Evolutionary conservation across 2,113 vertebrate genomes (phyloP), one percentile per base, ranked within the genome.

Genomic region (Archilochus colubris): DNA sequence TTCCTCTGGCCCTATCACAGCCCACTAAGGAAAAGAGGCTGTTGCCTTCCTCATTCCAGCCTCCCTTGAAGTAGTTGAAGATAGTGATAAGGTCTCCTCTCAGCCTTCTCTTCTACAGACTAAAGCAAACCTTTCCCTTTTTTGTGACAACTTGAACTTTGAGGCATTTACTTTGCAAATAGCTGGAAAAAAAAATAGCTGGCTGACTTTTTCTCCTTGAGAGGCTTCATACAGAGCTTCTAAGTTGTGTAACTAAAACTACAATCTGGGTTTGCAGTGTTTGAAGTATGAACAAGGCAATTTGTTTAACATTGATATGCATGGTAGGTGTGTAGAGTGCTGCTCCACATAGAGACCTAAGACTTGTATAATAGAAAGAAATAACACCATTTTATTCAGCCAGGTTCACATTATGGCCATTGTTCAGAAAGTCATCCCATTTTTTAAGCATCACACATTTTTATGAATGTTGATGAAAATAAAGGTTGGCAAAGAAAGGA

Each of bases 331-430:
- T 90, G 18, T 75, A 74, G 95, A 93, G 24, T 86, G 64, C 68
- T 77, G 69, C 69, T 87, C 81, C 53, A 64, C 38, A 44, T 12
- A 89, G 43, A 84, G 38, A 76, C 57, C 59, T 74, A 78, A 75
- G 76, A 69, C 18, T 92, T 94, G 59, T 59, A 30, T 44, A 93
- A 85, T 2, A 87, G 50, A 92, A 94, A 68, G 46, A 96, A 97
- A 63, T 61, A 75, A 77, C 43, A 87, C 51, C n/a, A 93, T 96
- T 86, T 93, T 81, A 69, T 86, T 94, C 92, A 92, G 10, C 3
- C 58, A 91, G 38, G 21, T 61, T 70, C 86, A 54, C 28, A 30
- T 8, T 69, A 14, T 80, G 67, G 50, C n/a, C 43, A 21, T 30
- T 20, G 14, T 24, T 68, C 18, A 48, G 58, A 76, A 73, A 23